phyloP scores from a whole-genome alignment of 1,140 invertebrate genomes.

The Achatina immaculata region DNA sequence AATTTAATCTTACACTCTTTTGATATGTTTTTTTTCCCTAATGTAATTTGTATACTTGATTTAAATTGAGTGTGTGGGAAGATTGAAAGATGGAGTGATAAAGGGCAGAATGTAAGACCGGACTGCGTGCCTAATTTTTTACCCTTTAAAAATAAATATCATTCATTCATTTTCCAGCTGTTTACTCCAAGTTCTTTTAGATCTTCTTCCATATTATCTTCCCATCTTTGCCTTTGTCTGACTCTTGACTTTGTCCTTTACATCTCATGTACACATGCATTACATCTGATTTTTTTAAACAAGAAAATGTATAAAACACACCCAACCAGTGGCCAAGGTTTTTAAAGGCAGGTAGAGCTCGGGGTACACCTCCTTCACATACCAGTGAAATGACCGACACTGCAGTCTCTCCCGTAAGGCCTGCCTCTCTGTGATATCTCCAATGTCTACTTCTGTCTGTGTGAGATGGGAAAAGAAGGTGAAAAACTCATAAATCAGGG shows the following conservation, averaged over 20 bases:
- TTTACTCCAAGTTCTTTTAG: no score
- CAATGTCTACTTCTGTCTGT: slow-evolving; percentile 32
- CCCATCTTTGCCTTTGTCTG: no score
- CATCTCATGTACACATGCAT: not conserved
- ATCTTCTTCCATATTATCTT: no score
- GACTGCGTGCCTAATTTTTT: no score
- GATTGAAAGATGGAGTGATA: no score
- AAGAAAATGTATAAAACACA: not conserved
- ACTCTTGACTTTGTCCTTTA: slow-evolving; percentile 1
- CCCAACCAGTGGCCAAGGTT: slow-evolving; percentile 36
- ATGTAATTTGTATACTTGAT: no score
- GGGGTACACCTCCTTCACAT: slow-evolving; percentile 95
- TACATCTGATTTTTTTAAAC: not conserved
- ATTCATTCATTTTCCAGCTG: no score
- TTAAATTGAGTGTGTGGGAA: no score
- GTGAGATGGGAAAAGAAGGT: not conserved
- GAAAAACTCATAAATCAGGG: not conserved
- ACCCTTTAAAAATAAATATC: no score
- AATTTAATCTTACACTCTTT: no score
- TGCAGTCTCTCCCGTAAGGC: slow-evolving; percentile 82
- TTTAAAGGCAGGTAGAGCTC: slow-evolving; percentile 83
- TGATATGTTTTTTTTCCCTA: no score
- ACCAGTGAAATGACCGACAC: slow-evolving; percentile 98
- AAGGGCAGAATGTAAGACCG: no score
- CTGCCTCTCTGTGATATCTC: slow-evolving; percentile 73